phyloP scores from a whole-genome alignment of 2,797 vertebrate species.

The Nyctalus aviator region DNA sequence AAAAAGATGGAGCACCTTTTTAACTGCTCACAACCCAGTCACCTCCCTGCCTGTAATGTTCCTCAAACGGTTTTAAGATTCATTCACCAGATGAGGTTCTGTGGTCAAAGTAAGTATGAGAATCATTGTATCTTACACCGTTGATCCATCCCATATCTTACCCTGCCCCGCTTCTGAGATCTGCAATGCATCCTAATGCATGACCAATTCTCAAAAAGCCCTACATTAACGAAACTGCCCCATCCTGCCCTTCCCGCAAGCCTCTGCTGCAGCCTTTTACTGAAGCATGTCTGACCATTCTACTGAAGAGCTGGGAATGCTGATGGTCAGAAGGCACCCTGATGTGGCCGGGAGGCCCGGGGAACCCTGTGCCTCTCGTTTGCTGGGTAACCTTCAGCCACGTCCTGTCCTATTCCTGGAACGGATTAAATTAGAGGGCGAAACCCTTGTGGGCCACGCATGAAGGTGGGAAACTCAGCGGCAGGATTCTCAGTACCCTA shows the following conservation, averaged over 20 bases:
- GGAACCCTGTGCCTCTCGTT: background rate
- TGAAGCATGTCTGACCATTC: background rate
- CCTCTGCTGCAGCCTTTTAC: background rate
- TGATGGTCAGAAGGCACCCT: background rate
- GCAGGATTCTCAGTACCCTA: background rate
- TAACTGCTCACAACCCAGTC: background rate
- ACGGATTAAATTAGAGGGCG: background rate
- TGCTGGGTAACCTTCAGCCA: background rate
- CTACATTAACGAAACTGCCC: background rate
- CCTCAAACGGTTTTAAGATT: background rate
- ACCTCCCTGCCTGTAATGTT: background rate
- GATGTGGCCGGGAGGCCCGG: background rate
- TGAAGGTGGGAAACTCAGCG: background rate
- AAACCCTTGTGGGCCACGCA: accelerated
- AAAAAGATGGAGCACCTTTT: background rate
- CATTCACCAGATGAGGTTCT: background rate
- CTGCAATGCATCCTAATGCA: background rate
- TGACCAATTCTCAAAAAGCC: background rate
- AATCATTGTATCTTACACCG: background rate
- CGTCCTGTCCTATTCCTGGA: background rate
- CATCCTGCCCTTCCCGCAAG: background rate
- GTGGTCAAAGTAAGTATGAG: background rate
- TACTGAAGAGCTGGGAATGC: background rate
- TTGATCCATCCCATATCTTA: background rate
- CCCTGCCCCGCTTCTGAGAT: background rate